These are phyloP conservation scores for Bufo bufo DNA, from an alignment of 2,113 vertebrate species.

Conservation along the genomic window DNA sequence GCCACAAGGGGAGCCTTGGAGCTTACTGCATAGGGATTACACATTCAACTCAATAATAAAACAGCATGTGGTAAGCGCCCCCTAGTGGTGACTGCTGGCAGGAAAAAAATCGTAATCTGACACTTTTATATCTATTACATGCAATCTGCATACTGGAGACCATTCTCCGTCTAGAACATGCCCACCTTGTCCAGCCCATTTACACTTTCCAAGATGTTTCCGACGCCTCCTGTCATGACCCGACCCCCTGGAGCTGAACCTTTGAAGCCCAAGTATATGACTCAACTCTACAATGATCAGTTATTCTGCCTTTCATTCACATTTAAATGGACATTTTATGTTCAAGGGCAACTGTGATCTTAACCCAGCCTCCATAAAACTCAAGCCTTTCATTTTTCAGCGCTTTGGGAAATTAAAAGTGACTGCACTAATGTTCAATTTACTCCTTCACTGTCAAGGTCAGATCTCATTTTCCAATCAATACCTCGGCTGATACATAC, in stretches of 20 bases:
- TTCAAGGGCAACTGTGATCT: slow-evolving; percentile 34
- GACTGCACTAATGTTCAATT: slow-evolving; percentile 47
- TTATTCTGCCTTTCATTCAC: background rate
- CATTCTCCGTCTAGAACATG: background rate
- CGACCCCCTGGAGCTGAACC: background rate
- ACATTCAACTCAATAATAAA: too few species aligned
- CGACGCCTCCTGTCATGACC: background rate
- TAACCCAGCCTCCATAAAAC: background rate
- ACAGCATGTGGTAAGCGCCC: background rate
- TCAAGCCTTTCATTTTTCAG: slow-evolving; percentile 37
- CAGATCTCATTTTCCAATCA: slow-evolving; percentile 41
- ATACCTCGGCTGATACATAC: slow-evolving; percentile 33
- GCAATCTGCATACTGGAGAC: background rate
- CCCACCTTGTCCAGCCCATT: background rate
- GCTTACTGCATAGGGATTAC: too few species aligned
- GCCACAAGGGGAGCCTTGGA: too few species aligned
- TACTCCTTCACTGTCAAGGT: slow-evolving; percentile 41
- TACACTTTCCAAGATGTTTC: background rate
- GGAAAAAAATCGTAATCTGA: too few species aligned
- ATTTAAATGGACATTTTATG: slow-evolving; percentile 23
- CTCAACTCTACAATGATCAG: background rate
- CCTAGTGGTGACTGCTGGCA: background rate
- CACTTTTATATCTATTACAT: background rate
- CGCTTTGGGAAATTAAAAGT: slow-evolving; percentile 41
- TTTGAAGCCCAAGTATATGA: background rate